A percentile compares a stretch with the other conserved stretches of the same genome.
These are phyloP conservation scores for Bhutanitis thaidina DNA, from an alignment of 2,888 invertebrate genomes.

Conservation along the genomic window DNA sequence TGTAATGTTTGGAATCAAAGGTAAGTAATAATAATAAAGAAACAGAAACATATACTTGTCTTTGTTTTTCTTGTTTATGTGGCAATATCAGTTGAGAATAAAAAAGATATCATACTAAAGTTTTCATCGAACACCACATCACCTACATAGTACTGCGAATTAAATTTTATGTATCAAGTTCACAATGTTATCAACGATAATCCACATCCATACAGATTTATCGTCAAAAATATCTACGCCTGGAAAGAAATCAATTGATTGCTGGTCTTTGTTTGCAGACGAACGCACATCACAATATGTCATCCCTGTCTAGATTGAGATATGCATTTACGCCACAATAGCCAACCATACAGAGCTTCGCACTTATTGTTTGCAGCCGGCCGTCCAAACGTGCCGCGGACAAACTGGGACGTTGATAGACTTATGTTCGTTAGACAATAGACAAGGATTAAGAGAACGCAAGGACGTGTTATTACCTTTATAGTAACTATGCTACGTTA, in stretches of 20 bases:
- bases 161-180: no score
- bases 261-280: slow-evolving; percentile 1
- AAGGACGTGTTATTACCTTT: slow-evolving; percentile 5
- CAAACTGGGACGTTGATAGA: slow-evolving; percentile 34
- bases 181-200: no score
- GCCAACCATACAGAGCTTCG: slow-evolving; percentile 25
- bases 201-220: no score
- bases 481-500: no score
- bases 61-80: no score
- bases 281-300: slow-evolving; percentile 6
- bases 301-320: slow-evolving; percentile 11
- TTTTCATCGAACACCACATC: no score
- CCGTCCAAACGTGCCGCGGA: slow-evolving; percentile 26
- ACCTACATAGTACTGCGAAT: no score
- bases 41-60: no score
- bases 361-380: slow-evolving; percentile 33
- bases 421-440: slow-evolving; percentile 29
- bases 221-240: not conserved
- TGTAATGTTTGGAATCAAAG: no score
- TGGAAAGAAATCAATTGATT: not conserved
- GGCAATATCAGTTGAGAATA: no score
- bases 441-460: slow-evolving; percentile 7
- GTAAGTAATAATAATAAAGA: no score
- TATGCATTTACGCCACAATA: slow-evolving; percentile 18
- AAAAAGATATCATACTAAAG: no score